Conservation (phyloP, 2,113 vertebrate genomes). For the Catharus bicknelli region DNA sequence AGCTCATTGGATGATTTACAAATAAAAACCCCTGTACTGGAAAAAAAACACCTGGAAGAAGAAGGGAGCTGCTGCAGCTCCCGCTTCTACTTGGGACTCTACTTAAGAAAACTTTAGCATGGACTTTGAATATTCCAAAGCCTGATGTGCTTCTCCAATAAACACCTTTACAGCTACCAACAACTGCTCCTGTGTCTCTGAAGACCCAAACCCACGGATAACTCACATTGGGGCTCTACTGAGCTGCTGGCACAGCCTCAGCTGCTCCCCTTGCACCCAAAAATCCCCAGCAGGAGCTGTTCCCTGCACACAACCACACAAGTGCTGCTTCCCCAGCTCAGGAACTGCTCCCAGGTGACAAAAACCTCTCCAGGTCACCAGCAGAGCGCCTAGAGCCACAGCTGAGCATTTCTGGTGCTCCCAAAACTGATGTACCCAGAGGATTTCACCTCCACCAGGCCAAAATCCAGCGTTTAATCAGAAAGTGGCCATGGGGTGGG, state of each 20-base stretch:
- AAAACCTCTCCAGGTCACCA: not conserved
- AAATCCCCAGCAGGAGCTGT: not conserved
- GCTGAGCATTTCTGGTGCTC: accelerated
- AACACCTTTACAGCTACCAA: no score
- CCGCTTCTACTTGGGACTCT: no score
- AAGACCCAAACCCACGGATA: no score
- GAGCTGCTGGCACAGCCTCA: not conserved
- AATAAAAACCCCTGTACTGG: no score
- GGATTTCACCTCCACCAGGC: not conserved
- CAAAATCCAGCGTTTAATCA: not conserved
- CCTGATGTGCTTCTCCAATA: no score
- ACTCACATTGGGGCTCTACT: not conserved
- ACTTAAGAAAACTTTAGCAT: no score
- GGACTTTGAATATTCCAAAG: no score
- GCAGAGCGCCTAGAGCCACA: not conserved
- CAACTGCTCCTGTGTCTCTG: no score
- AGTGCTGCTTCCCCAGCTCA: not conserved
- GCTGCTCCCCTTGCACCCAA: not conserved
- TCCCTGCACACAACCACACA: not conserved
- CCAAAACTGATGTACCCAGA: accelerated
- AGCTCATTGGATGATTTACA: no score
- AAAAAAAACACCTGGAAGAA: no score
- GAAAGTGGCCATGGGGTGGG: accelerated
- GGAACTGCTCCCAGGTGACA: not conserved
- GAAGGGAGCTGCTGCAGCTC: no score